Evolutionary conservation across 2,113 vertebrate genomes (phyloP), one percentile per base, ranked within the genome.

Genomic region (Nothoprocta pentlandii): DNA sequence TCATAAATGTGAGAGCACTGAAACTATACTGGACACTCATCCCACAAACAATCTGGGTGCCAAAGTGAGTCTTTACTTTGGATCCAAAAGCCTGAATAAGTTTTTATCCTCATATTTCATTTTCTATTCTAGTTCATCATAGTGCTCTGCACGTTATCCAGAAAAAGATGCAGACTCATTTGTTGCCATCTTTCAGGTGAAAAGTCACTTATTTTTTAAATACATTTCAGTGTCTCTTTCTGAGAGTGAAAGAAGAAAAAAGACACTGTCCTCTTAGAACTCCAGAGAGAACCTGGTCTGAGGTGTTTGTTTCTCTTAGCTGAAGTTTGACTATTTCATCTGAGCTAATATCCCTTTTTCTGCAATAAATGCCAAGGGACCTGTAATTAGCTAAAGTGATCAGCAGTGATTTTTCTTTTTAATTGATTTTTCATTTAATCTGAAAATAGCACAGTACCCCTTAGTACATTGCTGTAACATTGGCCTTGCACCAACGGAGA

Each of bases 381-480:
- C 58, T 84, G 93, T 88, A 95, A 94, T 95, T 95, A 95, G 74
- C 49, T 89, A 58, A 95, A 95, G 94, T 62, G 66, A 86, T 89
- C 82, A 41, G 58, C 66, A 95, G 88, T 94, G 36, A 39, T 39
- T 39, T 39, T 39, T 39, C 36, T 39, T 39, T 39, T 39, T 39
- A 39, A 39, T 39, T 73, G 49, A 92, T 97, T 96, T 95, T 93
- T 94, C 93, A 89, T 71, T 96, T 92, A 93, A 94, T 92, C 92
- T 95, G 95, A 94, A 97, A 96, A 93, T 90, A 95, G 77, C 86
- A 67, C 80, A 51, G 77, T 81, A 73, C 80, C 92, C 93, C 92
- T 93, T 84, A 94, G 49, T 69, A 92, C 14, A 58, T 44, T 90
- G 36, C 70, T 79, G 58, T 44, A 94, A 86, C 49, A 67, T 67